Evolutionary conservation across 2,888 invertebrate genomes (phyloP).

Genomic region (Drosophila greeni): DNA sequence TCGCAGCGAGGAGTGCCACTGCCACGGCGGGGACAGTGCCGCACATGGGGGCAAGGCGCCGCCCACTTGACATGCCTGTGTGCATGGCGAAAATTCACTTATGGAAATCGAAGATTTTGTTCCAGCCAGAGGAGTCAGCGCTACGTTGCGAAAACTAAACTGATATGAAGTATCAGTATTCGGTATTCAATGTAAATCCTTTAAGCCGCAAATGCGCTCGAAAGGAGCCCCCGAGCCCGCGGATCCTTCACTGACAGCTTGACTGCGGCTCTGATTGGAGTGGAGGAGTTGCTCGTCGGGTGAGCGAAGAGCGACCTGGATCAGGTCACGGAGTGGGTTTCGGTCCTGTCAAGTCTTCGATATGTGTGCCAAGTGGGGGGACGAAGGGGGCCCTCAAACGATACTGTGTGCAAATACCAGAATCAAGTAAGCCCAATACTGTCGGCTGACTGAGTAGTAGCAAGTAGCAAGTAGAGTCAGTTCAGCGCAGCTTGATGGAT

Average conservation of each 20-base stretch:
- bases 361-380: constrained; percentile 23
- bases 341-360: constrained; percentile 1
- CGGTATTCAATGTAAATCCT: constrained; percentile 74
- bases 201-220: constrained; percentile 71
- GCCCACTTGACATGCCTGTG: constrained; percentile 42
- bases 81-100: constrained; percentile 59
- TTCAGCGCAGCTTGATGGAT: neutral
- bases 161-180: constrained; percentile 74
- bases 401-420: constrained; percentile 3
- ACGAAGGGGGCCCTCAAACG: constrained; percentile 4
- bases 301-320: constrained; percentile 22
- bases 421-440: constrained; percentile 4
- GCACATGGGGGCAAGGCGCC: constrained; percentile 38
- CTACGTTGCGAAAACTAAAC: constrained; percentile 62
- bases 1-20: constrained; percentile 49
- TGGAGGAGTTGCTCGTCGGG: constrained; percentile 28
- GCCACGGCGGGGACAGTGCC: constrained; percentile 38
- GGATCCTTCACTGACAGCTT: constrained; percentile 26
- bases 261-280: constrained; percentile 57
- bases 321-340: neutral
- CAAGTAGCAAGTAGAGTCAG: neutral
- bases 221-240: constrained; percentile 32
- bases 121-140: constrained; percentile 26
- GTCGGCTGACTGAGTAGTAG: neutral
- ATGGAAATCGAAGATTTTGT: constrained; percentile 69